Conservation (phyloP, 2,888 invertebrate genomes). For the Gnatocerus cornutus region DNA sequence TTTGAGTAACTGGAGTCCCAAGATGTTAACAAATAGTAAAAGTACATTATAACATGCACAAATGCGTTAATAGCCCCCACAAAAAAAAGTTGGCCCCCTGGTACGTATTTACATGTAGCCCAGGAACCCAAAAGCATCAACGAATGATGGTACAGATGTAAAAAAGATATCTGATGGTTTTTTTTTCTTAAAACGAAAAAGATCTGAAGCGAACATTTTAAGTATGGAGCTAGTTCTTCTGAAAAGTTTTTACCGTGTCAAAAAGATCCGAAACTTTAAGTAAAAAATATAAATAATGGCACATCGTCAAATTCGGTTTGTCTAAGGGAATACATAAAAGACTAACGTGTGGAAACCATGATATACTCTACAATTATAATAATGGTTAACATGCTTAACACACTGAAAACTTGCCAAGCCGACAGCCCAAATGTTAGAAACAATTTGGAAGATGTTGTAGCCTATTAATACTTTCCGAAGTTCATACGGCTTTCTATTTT, state of each 20-base stretch:
- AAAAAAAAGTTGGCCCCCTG: constrained; percentile 78
- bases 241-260: constrained; percentile 10
- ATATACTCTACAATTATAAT: not conserved
- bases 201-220: constrained; percentile 2
- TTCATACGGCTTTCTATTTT: constrained; percentile 3
- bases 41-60: constrained; percentile 86
- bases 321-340: not conserved
- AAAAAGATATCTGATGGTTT: constrained; percentile 83
- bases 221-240: too few relatives aligned
- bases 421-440: not conserved
- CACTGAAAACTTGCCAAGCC: not conserved
- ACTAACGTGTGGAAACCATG: not conserved
- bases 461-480: not conserved
- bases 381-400: too few relatives aligned
- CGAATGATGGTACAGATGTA: constrained; percentile 87
- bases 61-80: constrained; percentile 80
- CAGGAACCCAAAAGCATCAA: constrained; percentile 83
- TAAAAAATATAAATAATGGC: constrained; percentile 21
- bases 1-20: constrained; percentile 79
- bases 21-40: constrained; percentile 84
- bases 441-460: constrained; percentile 8
- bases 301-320: not conserved
- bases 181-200: constrained; percentile 81
- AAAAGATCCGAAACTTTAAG: constrained; percentile 23
- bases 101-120: constrained; percentile 74